Evolutionary conservation across 2,113 vertebrate genomes (phyloP), one percentile per base, ranked within the genome.

Genomic region (Lontra canadensis): DNA sequence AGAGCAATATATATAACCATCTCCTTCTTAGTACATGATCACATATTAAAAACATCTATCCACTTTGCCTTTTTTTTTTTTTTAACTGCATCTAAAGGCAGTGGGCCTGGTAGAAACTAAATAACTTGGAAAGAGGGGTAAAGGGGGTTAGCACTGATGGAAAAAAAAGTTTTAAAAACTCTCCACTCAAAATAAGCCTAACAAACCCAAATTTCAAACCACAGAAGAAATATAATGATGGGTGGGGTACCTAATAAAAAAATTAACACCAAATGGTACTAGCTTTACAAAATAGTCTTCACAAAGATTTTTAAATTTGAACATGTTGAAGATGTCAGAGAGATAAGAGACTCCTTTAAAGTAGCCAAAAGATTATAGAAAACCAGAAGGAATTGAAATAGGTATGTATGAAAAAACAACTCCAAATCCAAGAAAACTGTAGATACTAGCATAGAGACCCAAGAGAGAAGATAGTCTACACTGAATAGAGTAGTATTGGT

Each of bases 241-340:
- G 42, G 1, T 36, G 67, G 25, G 52, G 63, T 83, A 42, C 42
- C 42, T 42, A 90, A 94, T 39, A 84, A 90, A 95, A 93, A 87
- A 81, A 90, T 63, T 87, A 74, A 93, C 8, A 92, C 7, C 57
- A 93, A 39, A 86, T 69, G 29, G 4, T 79, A 80, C 34, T 59
- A 79, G 83, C 49, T 76, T 90, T 80, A 87, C 44, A 31, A 69
- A 82, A 90, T 3, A 73, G 17, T 34, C 29, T 74, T 85, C 34
- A 95, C 34, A 26, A 85, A 82, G n/a, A 44, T 47, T 55, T 79
- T 96, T 47, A 69, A 74, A 81, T 93, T 21, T 92, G 15, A 96
- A 67, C 49, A 81, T 21, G 47, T 18, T 94, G 23, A 89, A 39
- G 29, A 81, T 78, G 23, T 86, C 55, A 78, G 10, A 93, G 7